Percentiles rank a stretch among this genome's conserved stretches.
These are phyloP conservation scores for Pseudochromis fuscus DNA, from an alignment of 2,797 vertebrate genomes.

Conservation along the genomic window DNA sequence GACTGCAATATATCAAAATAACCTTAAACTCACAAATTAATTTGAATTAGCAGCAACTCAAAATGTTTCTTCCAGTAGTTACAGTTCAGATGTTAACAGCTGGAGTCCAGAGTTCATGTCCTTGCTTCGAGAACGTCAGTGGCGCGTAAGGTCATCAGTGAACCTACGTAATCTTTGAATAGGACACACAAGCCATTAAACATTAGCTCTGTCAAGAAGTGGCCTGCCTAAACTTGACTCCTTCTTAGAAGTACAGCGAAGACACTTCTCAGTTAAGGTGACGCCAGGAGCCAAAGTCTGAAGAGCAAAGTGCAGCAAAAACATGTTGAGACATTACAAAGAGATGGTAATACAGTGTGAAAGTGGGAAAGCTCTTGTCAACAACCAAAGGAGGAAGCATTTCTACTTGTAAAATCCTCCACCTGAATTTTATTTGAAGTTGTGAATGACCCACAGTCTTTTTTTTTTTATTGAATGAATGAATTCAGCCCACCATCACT, in stretches of 20 bases:
- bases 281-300: slow-evolving; percentile 47
- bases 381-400: background rate
- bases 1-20: background rate
- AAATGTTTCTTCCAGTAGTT: slow-evolving; percentile 14
- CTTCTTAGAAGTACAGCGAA: slow-evolving; percentile 23
- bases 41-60: slow-evolving; percentile 13
- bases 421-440: slow-evolving; percentile 13
- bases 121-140: slow-evolving; percentile 10
- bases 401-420: background rate
- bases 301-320: slow-evolving; percentile 44
- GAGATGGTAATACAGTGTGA: background rate
- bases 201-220: slow-evolving; percentile 50
- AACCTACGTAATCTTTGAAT: slow-evolving; percentile 33
- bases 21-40: background rate
- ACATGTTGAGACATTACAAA: slow-evolving; percentile 5
- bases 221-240: slow-evolving; percentile 3
- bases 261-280: slow-evolving; percentile 25
- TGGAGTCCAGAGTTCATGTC: slow-evolving; percentile 39
- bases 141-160: slow-evolving; percentile 42
- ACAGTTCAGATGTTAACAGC: slow-evolving; percentile 25
- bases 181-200: slow-evolving; percentile 59
- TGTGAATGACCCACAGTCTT: background rate
- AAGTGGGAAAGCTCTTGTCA: background rate
- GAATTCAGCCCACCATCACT: slow-evolving; percentile 12
- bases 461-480: slow-evolving; percentile 30